Conservation (phyloP, 2,797 vertebrate genomes). For the Mionectes olivaceus region DNA sequence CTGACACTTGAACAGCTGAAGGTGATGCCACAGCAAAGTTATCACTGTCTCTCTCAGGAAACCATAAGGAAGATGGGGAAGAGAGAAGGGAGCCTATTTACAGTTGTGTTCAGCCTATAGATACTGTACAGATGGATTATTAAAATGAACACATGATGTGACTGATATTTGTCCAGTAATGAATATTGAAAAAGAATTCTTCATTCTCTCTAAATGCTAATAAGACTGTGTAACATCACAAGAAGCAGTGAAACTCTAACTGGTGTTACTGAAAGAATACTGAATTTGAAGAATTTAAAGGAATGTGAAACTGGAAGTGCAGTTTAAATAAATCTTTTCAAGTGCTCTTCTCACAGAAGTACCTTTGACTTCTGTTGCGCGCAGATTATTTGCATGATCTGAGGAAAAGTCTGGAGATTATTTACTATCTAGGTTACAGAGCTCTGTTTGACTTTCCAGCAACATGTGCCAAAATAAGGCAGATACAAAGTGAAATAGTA, state of each 20-base stretch:
- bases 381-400: conserved; percentile 26
- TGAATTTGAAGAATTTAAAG: conserved; percentile 14
- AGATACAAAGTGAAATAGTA: conserved; percentile 5
- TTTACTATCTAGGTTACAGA: conserved; percentile 36
- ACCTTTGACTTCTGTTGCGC: conserved; percentile 38
- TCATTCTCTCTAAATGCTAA: neutral
- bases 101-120: neutral
- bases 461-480: conserved; percentile 32
- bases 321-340: conserved; percentile 11
- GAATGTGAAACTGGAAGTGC: conserved; percentile 56
- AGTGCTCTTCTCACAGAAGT: conserved; percentile 54
- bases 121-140: neutral
- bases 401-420: conserved; percentile 53
- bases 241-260: neutral
- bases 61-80: neutral
- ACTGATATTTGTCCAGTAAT: neutral
- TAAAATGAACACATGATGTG: neutral
- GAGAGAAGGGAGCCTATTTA: neutral
- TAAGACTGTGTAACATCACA: neutral
- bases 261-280: neutral
- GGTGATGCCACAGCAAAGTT: neutral
- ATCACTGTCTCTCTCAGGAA: neutral
- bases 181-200: neutral
- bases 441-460: conserved; percentile 59
- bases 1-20: neutral